A percentile compares a stretch with the other conserved stretches of the same genome.
These are phyloP conservation scores for Denticeps clupeoides DNA, from an alignment of 2,797 vertebrate species.

Conservation along the genomic window DNA sequence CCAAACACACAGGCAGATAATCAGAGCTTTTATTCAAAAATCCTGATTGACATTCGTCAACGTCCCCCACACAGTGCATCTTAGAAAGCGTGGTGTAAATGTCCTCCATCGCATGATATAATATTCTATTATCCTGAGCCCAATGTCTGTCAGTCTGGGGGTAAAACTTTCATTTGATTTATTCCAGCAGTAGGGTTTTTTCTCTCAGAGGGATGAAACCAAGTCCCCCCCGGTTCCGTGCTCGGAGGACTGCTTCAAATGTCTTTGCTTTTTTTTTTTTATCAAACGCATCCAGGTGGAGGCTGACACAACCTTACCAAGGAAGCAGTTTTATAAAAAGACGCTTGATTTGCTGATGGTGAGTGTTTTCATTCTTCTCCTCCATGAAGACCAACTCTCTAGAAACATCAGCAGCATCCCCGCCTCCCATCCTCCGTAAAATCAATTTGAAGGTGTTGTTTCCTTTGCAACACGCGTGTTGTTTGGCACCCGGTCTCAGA, in stretches of 20 bases:
- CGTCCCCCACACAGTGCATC: too few relatives aligned
- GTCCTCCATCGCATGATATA: too few relatives aligned
- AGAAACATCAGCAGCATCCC: conserved; percentile 1
- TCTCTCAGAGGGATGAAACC: background rate
- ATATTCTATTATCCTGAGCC: too few relatives aligned
- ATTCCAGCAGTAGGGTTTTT: background rate
- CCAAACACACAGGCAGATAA: too few relatives aligned
- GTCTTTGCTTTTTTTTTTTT: conserved; percentile 9
- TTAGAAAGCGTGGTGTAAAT: too few relatives aligned
- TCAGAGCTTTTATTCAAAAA: too few relatives aligned
- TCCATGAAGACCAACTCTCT: background rate
- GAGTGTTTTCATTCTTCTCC: background rate
- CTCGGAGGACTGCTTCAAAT: background rate
- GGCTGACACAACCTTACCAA: background rate
- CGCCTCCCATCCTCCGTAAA: conserved; percentile 1
- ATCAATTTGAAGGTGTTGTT: conserved; percentile 17
- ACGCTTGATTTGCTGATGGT: background rate
- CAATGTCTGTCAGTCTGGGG: background rate
- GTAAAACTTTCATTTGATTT: conserved; percentile 5
- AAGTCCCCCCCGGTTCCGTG: background rate
- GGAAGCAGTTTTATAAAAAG: conserved; percentile 1
- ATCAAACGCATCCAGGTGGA: conserved; percentile 2
- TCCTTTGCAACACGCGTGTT: background rate
- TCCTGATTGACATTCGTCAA: too few relatives aligned
- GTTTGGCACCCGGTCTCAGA: background rate